phyloP scores from a whole-genome alignment of 2,888 invertebrate genomes.

The Rhagonycha lutea region DNA sequence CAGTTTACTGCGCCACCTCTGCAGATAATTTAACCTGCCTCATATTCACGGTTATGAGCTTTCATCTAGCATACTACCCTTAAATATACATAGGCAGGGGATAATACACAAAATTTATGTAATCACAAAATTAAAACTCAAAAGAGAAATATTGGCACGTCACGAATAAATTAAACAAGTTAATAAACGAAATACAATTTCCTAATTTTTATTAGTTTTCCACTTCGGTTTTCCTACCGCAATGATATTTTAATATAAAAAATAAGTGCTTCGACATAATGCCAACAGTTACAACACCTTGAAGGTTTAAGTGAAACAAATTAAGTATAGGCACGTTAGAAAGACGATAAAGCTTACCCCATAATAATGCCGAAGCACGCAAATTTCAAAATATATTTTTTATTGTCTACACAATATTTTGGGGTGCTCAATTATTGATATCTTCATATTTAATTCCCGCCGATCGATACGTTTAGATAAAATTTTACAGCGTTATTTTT shows the following conservation, averaged over 20 bases:
- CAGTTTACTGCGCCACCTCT: slow-evolving; percentile 23
- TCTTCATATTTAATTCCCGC: neutral
- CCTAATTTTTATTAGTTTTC: neutral
- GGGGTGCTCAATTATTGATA: neutral
- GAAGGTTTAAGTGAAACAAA: neutral
- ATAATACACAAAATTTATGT: neutral
- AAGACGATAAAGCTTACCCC: neutral
- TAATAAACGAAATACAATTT: neutral
- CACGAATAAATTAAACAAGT: neutral
- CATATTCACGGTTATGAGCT: slow-evolving; percentile 13
- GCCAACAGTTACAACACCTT: neutral
- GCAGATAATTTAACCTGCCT: slow-evolving; percentile 19
- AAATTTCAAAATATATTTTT: neutral
- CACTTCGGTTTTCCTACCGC: neutral
- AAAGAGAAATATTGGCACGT: neutral
- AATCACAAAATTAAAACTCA: neutral
- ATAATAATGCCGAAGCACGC: neutral
- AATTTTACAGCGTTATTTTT: neutral
- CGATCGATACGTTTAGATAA: neutral
- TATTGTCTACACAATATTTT: neutral
- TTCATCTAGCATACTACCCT: neutral
- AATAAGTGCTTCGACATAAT: neutral
- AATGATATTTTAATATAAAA: neutral
- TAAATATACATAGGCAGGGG: neutral
- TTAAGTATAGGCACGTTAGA: neutral